Evolutionary conservation across 2,888 invertebrate species (phyloP).

Genomic region (Terebella lapidaria): DNA sequence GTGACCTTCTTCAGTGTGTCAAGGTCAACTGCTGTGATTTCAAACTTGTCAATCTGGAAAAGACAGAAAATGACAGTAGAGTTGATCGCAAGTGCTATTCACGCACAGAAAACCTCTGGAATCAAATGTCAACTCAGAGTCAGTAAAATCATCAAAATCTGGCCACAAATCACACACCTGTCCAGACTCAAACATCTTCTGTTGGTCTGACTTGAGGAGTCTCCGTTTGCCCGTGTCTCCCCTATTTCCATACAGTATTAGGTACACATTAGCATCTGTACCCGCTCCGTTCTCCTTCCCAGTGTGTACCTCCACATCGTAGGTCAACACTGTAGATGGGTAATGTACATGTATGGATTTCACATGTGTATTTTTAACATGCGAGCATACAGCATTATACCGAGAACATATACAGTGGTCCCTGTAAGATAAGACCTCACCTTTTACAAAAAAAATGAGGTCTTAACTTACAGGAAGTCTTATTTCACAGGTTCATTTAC

Average conservation of each 20-base stretch:
- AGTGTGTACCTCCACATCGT: slow-evolving; percentile 42
- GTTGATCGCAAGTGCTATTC: too few species aligned
- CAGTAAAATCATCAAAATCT: too few species aligned
- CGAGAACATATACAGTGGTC: too few species aligned
- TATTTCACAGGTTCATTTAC: too few species aligned
- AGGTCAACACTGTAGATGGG: slow-evolving; percentile 34
- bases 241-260: slow-evolving; percentile 39
- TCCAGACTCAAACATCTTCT: neutral
- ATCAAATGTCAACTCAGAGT: too few species aligned
- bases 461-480: too few species aligned
- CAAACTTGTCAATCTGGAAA: slow-evolving; percentile 23
- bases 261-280: slow-evolving; percentile 34
- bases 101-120: too few species aligned
- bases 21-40: slow-evolving; percentile 23
- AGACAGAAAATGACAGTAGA: too few species aligned
- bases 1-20: slow-evolving; percentile 25
- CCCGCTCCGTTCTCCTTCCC: slow-evolving; percentile 36
- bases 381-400: neutral
- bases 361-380: neutral
- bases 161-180: neutral
- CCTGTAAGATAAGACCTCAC: too few species aligned
- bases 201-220: slow-evolving; percentile 18
- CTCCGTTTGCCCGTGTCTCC: slow-evolving; percentile 40
- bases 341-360: too few species aligned
- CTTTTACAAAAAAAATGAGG: too few species aligned